A percentile compares a stretch with the other conserved stretches of the same genome.
These are phyloP conservation scores for Nasonia oneida DNA, from an alignment of 2,888 invertebrate species.

Conservation along the genomic window DNA sequence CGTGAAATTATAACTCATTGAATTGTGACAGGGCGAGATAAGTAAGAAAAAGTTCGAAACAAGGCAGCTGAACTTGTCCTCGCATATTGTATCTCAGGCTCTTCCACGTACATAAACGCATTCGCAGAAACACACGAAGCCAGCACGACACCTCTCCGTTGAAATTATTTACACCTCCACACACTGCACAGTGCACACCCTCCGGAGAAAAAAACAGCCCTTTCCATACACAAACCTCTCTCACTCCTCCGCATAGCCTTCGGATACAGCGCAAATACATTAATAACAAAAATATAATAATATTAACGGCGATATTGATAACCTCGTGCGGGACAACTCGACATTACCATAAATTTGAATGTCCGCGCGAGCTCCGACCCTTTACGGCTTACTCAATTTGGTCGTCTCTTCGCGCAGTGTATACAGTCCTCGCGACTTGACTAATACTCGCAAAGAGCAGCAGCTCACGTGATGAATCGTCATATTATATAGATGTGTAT, in stretches of 20 bases:
- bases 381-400: conserved; percentile 80
- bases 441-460: conserved; percentile 79
- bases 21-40: no score
- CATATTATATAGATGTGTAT: conserved; percentile 37
- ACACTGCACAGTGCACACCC: no score
- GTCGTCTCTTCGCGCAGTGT: conserved; percentile 79
- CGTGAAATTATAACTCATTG: no score
- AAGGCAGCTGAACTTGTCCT: no score
- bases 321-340: conserved; percentile 69
- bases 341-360: conserved; percentile 78
- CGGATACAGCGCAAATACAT: neutral
- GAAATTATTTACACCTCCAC: no score
- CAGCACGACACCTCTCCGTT: no score
- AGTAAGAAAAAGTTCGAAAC: no score
- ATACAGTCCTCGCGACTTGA: conserved; percentile 81
- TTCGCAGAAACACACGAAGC: no score
- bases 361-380: conserved; percentile 77
- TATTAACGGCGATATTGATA: conserved; percentile 73
- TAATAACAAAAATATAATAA: conserved; percentile 47
- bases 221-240: neutral
- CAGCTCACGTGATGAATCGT: conserved; percentile 81
- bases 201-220: neutral
- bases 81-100: no score
- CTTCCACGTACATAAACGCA: no score
- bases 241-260: neutral